These are phyloP conservation scores for Galaxea fascicularis DNA, from an alignment of 92 coral and sea anemone species.

Conservation along the genomic window DNA sequence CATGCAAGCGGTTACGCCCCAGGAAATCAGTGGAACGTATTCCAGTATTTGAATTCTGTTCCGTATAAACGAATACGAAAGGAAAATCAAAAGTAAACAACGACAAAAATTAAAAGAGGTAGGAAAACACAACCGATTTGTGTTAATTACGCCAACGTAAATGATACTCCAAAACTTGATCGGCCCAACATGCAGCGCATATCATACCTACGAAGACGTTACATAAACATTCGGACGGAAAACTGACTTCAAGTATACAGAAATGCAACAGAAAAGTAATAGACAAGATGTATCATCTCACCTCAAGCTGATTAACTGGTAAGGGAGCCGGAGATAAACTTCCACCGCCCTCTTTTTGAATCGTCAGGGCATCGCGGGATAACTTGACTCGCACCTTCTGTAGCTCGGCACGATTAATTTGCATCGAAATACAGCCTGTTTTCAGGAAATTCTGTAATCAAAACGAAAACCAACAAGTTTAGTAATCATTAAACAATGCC, in stretches of 20 bases:
- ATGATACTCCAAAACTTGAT: background rate
- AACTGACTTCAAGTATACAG: background rate
- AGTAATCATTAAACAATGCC: slow-evolving; percentile 5
- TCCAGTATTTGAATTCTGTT: background rate
- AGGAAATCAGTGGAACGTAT: background rate
- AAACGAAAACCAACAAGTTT: background rate
- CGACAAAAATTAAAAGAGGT: background rate
- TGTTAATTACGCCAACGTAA: background rate
- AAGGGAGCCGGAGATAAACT: slow-evolving; percentile 10
- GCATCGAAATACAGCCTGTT: slow-evolving; percentile 90
- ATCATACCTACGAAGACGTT: background rate
- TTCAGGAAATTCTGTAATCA: slow-evolving; percentile 65
- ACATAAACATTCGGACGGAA: background rate
- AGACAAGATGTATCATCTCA: background rate
- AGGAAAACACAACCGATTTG: background rate
- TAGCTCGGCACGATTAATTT: slow-evolving; percentile 78
- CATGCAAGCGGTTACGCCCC: background rate
- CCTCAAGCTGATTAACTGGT: slow-evolving; percentile 42
- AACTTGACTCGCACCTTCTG: slow-evolving; percentile 92
- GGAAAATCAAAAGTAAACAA: background rate
- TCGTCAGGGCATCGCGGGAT: slow-evolving; percentile 87
- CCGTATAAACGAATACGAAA: background rate
- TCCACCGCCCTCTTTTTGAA: slow-evolving; percentile 82
- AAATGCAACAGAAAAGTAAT: background rate
- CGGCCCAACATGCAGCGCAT: background rate